Base-by-base conservation (phyloP, 2,888 invertebrate species). In the Tenthredo mesomela region DNA sequence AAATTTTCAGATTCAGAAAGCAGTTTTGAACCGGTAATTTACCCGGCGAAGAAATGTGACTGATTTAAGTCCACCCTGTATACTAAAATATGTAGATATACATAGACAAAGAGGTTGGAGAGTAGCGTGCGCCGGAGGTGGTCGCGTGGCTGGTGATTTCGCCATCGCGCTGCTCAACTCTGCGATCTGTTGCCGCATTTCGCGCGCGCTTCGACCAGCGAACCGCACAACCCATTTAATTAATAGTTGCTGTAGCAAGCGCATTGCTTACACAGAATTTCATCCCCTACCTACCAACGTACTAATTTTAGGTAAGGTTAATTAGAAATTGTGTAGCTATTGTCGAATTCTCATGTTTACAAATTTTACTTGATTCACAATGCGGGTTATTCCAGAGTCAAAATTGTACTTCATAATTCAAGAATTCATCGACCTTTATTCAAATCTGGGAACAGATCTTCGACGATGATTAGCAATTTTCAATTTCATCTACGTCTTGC, bases 141-240 rank as follows among this genome's bases (percentile, higher is more conserved):
- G 54, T 77, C 77, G 77, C 54, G 77, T 54, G 77, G 77, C 33
- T 50, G 50, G 77, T 77, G 29, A 77, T 77, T 77, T 77, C 77
- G 77, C 54, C 77, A 77, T 77, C 54, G 77, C 33, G 29, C 29
- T 77, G 54, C 77, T 54, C 54, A 77, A 18, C 77, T 54, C 77
- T 77, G 50, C 29, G 50, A 77, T 77, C 47, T 54, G 54, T 33
- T 77, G 50, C 47, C 54, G 54, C 77, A 77, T 77, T 33, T 80
- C 67, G 65, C 82, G 21, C 65, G 80, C 61, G 33, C 67, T 47
- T 47, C 67, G 43, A 40, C 29, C 61, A 29, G 29, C 65, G 67
- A 65, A 40, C 54, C 67, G 70, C 21, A 50, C 43, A 80, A 33
- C 82, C 47, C 37, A 61, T 77, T 77, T 77, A 77, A 77, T 77